A percentile compares a stretch with the other conserved stretches of the same genome.
Evolutionary conservation across 2,888 invertebrate genomes (phyloP).

Genomic region (Hirtodrosophila histrioides): DNA sequence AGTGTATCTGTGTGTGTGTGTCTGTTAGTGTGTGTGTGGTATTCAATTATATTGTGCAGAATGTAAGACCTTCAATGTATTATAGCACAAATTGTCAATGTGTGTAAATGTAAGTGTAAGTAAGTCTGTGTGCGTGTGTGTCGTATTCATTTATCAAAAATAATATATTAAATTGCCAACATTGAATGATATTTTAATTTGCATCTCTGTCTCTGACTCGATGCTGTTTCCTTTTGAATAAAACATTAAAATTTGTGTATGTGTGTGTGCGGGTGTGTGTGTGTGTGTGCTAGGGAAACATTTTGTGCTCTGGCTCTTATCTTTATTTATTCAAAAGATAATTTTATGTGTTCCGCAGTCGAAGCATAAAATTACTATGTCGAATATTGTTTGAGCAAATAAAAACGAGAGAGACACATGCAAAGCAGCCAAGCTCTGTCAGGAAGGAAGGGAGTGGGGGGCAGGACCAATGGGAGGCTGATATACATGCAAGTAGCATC

Average conservation of each 20-base stretch:
- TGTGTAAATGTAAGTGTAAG: slow-evolving; percentile 1
- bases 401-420: slow-evolving; percentile 74
- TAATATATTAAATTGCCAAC: slow-evolving; percentile 80
- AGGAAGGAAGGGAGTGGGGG: slow-evolving; percentile 3
- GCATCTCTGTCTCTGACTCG: slow-evolving; percentile 70
- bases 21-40: slow-evolving; percentile 14
- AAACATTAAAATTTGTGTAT: slow-evolving; percentile 72
- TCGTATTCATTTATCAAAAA: slow-evolving; percentile 77
- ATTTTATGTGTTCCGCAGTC: slow-evolving; percentile 80
- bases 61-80: slow-evolving; percentile 32
- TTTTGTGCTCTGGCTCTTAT: slow-evolving; percentile 70
- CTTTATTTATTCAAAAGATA: slow-evolving; percentile 79
- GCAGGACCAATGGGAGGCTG: slow-evolving; percentile 19
- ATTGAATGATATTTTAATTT: slow-evolving; percentile 80
- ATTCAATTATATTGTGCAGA: slow-evolving; percentile 53
- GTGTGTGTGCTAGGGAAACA: slow-evolving; percentile 53
- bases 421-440: slow-evolving; percentile 49
- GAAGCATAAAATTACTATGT: slow-evolving; percentile 79
- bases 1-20: slow-evolving; percentile 6
- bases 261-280: slow-evolving; percentile 19
- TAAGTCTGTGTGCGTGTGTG: slow-evolving; percentile 25
- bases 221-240: slow-evolving; percentile 77
- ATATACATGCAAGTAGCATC: slow-evolving; percentile 66
- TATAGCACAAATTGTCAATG: slow-evolving; percentile 7
- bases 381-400: slow-evolving; percentile 80